These are phyloP conservation scores for Taphrorychus bicolor DNA, from an alignment of 2,888 invertebrate species.

Conservation along the genomic window DNA sequence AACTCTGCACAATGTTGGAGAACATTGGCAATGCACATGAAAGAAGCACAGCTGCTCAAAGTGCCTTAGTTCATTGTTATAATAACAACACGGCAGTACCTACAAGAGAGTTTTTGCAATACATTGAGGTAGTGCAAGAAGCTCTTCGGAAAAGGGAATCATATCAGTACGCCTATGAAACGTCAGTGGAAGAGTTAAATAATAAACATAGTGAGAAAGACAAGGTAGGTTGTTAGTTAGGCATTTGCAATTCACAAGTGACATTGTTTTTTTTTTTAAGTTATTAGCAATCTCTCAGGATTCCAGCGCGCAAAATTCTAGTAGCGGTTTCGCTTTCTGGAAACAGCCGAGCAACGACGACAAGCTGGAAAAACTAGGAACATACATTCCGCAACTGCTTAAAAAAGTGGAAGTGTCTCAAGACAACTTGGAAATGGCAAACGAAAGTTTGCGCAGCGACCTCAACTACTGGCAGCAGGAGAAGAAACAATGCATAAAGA, in stretches of 20 bases:
- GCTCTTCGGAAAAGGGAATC: constrained; percentile 69
- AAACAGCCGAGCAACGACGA: constrained; percentile 68
- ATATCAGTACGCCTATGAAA: constrained; percentile 70
- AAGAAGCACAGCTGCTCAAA: constrained; percentile 62
- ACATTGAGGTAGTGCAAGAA: constrained; percentile 73
- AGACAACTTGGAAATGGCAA: constrained; percentile 72
- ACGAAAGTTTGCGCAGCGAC: constrained; percentile 72
- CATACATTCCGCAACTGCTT: constrained; percentile 62
- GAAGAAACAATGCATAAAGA: constrained; percentile 69
- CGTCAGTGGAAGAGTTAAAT: constrained; percentile 68
- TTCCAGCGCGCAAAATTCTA: not conserved
- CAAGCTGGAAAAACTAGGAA: constrained; percentile 62
- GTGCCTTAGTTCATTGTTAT: constrained; percentile 57
- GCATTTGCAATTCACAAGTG: not conserved
- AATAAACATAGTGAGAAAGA: constrained; percentile 69
- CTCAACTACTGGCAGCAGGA: constrained; percentile 72
- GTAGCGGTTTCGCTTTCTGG: constrained; percentile 62
- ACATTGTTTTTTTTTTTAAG: not conserved
- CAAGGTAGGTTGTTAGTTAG: constrained; percentile 58
- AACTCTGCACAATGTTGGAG: constrained; percentile 60
- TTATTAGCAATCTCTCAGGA: not conserved
- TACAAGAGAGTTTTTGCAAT: constrained; percentile 69
- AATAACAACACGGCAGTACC: constrained; percentile 59
- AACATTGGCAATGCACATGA: constrained; percentile 62
- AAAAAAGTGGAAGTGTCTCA: constrained; percentile 64